Evolutionary conservation across 2,888 invertebrate species (phyloP).

Genomic region (Campopleginae sp.): DNA sequence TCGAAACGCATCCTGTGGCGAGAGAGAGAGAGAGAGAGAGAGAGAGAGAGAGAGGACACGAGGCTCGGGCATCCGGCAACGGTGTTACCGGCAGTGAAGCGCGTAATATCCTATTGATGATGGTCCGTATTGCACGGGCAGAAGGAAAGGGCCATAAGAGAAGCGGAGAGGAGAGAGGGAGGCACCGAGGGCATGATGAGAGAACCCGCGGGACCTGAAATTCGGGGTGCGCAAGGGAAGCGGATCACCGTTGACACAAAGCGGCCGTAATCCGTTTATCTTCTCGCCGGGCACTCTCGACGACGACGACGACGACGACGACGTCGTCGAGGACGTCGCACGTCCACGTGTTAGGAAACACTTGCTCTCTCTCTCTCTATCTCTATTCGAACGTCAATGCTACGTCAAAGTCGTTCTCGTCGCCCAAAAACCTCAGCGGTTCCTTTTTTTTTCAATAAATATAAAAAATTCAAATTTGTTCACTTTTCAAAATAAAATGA

Average conservation of each 20-base stretch:
- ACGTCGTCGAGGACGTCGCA: conserved; percentile 56
- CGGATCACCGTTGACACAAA: conserved; percentile 84
- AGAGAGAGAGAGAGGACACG: conserved; percentile 72
- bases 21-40: no score
- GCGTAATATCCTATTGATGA: conserved; percentile 83
- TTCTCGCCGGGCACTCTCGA: conserved; percentile 80
- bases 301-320: conserved; percentile 53
- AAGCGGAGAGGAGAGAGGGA: conserved; percentile 31
- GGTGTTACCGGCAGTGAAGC: conserved; percentile 81
- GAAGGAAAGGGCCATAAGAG: conserved; percentile 44
- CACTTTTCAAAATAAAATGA: neutral
- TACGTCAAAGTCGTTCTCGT: conserved; percentile 49
- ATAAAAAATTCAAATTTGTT: neutral
- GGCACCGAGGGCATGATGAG: conserved; percentile 38
- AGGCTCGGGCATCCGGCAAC: conserved; percentile 69
- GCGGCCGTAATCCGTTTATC: conserved; percentile 84
- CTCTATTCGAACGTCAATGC: conserved; percentile 53
- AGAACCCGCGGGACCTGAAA: conserved; percentile 70
- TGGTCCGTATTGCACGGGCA: conserved; percentile 69
- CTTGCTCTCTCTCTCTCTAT: conserved; percentile 46
- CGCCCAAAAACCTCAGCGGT: no score
- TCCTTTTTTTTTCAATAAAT: neutral
- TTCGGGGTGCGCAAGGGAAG: conserved; percentile 81
- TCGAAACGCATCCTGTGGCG: conserved; percentile 77
- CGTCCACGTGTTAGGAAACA: conserved; percentile 69